Conservation (phyloP, 2,888 invertebrate genomes). For the Apodemia zela region DNA sequence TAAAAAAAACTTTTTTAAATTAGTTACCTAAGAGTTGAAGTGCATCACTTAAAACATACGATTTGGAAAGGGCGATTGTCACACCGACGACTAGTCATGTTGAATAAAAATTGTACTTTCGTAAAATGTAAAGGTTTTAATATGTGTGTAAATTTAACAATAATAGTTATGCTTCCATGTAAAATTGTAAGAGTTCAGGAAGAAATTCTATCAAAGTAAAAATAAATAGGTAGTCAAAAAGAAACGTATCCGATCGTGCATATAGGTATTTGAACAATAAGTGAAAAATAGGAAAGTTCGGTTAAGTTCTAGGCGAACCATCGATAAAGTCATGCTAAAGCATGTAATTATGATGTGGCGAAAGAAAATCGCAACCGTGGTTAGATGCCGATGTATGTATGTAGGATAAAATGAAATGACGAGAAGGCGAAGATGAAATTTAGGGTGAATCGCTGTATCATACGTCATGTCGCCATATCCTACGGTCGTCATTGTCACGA, state of each 20-base stretch:
- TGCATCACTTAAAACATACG: conserved; percentile 52
- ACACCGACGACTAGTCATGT: conserved; percentile 54
- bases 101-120: conserved; percentile 12
- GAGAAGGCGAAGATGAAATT: conserved; percentile 67
- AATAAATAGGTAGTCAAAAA: conserved; percentile 48
- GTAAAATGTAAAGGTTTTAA: conserved; percentile 1
- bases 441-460: conserved; percentile 79
- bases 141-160: conserved; percentile 40
- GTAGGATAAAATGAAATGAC: conserved; percentile 66
- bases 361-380: conserved; percentile 63
- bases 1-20: conserved; percentile 16
- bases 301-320: conserved; percentile 66
- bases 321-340: conserved; percentile 62
- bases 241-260: conserved; percentile 59
- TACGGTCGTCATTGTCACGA: conserved; percentile 99
- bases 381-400: conserved; percentile 60
- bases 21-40: conserved; percentile 44
- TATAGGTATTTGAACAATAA: conserved; percentile 41
- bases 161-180: conserved; percentile 66
- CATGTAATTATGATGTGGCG: conserved; percentile 62
- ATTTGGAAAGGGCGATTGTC: conserved; percentile 72
- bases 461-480: conserved; percentile 99
- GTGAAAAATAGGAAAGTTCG: conserved; percentile 50
- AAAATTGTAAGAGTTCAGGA: conserved; percentile 61
- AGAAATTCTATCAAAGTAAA: conserved; percentile 47